Evolutionary conservation across 2,797 vertebrate species (phyloP), one percentile per base, ranked within the genome.

Genomic region (Chaenodraco wilsoni): DNA sequence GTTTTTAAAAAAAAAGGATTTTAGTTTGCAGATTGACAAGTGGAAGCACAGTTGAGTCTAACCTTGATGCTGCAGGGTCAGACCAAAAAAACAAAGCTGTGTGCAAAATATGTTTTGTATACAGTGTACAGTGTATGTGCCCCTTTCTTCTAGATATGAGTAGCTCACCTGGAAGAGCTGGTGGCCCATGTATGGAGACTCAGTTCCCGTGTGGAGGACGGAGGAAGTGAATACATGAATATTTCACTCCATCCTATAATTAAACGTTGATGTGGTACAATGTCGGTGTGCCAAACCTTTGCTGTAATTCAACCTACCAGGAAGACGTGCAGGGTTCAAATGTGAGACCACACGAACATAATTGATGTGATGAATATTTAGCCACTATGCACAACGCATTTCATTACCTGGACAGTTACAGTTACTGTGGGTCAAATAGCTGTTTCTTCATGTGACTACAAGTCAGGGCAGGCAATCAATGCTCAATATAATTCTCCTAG

Each of bases 321-420:
- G 52, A 45, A 4, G 52, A 65, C 1, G 10, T 33, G 58, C 54
- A 68, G 21, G 51, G 14, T 7, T 67, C 3, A 11, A 2, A 16
- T 27, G 31, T 65, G 80, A 79, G 68, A 52, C 77, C 27, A 43
- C 54, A 48, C 12, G 48, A 65, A 70, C 69, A 79, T 65, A 74
- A 27, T 27, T 43, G 61, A 59, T 33, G 59, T 62, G 78, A 75
- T 66, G 68, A 66, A 43, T 58, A 54, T 75, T 68, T 3, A n/a
- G 45, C n/a, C 54, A 41, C 52, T 55, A 14, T 19, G 44, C 33
- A 16, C 45, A n/a, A 48, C 4, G 46, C 46, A 37, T 37, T 37
- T 67, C 21, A 43, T 74, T 33, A 12, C 17, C 15, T 37, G 33
- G 33, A 37, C 7, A 37, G 33, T 37, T 37, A 37, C 6, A 37